phyloP scores from a whole-genome alignment of 1,140 invertebrate species.

The Drosophila parabipectinata region DNA sequence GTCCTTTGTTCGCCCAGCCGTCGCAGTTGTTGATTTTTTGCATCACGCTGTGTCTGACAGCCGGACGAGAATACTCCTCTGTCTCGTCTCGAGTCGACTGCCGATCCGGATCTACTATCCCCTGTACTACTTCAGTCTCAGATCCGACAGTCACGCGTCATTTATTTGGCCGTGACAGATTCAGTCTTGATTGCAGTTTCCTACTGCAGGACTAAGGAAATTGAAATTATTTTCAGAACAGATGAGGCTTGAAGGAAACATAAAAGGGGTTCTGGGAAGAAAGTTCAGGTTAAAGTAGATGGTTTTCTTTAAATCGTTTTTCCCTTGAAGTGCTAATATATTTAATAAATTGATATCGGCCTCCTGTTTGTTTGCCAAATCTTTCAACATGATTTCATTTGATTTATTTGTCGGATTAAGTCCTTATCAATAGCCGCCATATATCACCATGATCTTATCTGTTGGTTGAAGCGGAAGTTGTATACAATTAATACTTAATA shows the following conservation, averaged over 20 bases:
- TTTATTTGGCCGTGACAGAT: slow-evolving; percentile 59
- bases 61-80: slow-evolving; percentile 5
- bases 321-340: background rate
- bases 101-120: slow-evolving; percentile 4
- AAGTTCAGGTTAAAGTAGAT: background rate
- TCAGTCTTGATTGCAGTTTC: slow-evolving; percentile 20
- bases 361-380: background rate
- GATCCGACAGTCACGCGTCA: slow-evolving; percentile 57
- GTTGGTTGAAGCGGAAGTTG: slow-evolving; percentile 6
- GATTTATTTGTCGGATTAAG: slow-evolving; percentile 35
- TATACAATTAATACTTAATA: slow-evolving; percentile 71
- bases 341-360: no score
- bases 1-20: slow-evolving; percentile 43
- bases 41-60: slow-evolving; percentile 54
- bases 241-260: background rate
- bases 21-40: slow-evolving; percentile 36
- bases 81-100: background rate
- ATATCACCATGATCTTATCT: slow-evolving; percentile 13
- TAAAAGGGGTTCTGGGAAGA: background rate
- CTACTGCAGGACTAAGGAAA: slow-evolving; percentile 4
- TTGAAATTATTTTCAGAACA: slow-evolving; percentile 5
- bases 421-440: slow-evolving; percentile 34
- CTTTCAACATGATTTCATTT: slow-evolving; percentile 2
- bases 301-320: background rate
- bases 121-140: background rate